Conservation (phyloP, 2,113 vertebrate genomes). For the Galbula dea region DNA sequence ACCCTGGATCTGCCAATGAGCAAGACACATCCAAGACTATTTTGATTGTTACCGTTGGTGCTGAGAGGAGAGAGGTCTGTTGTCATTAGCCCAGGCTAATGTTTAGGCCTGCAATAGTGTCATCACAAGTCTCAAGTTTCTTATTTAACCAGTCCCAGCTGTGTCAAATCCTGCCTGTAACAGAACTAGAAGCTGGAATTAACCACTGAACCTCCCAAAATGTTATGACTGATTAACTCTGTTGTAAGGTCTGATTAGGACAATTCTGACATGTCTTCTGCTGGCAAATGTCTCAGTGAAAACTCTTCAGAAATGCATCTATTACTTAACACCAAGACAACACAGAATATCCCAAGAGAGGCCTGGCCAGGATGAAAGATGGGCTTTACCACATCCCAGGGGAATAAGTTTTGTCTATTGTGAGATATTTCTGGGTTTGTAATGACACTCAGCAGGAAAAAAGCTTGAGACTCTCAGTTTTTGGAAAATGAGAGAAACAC, state of each 20-base stretch:
- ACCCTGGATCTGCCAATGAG: not conserved
- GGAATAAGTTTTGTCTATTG: not conserved
- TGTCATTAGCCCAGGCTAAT: not conserved
- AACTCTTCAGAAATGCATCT: not conserved
- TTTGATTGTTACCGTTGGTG: not conserved
- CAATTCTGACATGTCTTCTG: conserved; percentile 1
- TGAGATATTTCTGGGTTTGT: conserved; percentile 16
- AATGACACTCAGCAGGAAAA: not conserved
- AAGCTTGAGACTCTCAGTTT: not conserved
- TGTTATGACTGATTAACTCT: not conserved
- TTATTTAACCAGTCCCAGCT: conserved; percentile 39
- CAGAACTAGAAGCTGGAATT: conserved; percentile 13
- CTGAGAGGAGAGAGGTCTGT: not conserved
- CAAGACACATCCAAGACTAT: not conserved
- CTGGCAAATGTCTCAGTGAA: conserved; percentile 4
- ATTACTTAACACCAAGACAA: not conserved
- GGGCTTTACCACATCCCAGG: not conserved
- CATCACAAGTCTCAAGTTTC: conserved; percentile 25
- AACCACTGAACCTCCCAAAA: conserved; percentile 16
- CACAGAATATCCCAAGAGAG: not conserved
- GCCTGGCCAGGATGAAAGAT: not conserved
- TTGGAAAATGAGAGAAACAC: not conserved
- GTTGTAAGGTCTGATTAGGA: not conserved
- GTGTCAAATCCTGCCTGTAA: conserved; percentile 15
- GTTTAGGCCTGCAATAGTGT: not conserved